A percentile compares a stretch with the other conserved stretches of the same genome.
phyloP scores from a whole-genome alignment of 2,113 vertebrate species.

The Pteruthius melanotis region DNA sequence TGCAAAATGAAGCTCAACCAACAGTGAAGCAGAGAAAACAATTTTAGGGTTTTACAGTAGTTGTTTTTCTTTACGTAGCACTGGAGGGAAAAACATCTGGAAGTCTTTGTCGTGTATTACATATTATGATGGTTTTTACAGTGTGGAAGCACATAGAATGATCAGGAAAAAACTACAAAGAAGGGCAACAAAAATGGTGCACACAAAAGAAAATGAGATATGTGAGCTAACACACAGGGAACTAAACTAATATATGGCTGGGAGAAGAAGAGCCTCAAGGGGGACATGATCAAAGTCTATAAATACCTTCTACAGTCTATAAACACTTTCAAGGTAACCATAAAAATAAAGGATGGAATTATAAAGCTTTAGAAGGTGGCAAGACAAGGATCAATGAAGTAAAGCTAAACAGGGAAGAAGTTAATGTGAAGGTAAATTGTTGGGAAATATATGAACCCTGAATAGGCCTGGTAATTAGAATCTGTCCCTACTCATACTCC shows the following conservation, averaged over 20 bases:
- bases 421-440: not conserved
- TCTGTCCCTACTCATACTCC: not conserved
- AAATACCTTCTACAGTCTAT: conserved; percentile 52
- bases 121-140: not conserved
- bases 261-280: conserved; percentile 7
- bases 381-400: conserved; percentile 13
- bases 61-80: not conserved
- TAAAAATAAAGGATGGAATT: conserved; percentile 56
- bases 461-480: not conserved
- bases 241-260: not conserved
- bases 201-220: conserved; percentile 8
- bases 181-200: not conserved
- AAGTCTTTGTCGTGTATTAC: not conserved
- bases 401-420: not conserved
- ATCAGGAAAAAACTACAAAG: not conserved
- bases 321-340: conserved; percentile 49
- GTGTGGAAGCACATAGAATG: not conserved
- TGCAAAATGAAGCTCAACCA: not conserved
- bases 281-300: conserved; percentile 21
- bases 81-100: not conserved
- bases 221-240: not conserved
- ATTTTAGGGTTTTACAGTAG: not conserved
- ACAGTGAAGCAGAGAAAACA: not conserved
- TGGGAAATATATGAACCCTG: not conserved
- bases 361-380: conserved; percentile 1